Percentiles rank a stretch among this genome's conserved stretches.
phyloP scores from a whole-genome alignment of 2,113 vertebrate genomes.

The Chamaetylas fuelleborni region DNA sequence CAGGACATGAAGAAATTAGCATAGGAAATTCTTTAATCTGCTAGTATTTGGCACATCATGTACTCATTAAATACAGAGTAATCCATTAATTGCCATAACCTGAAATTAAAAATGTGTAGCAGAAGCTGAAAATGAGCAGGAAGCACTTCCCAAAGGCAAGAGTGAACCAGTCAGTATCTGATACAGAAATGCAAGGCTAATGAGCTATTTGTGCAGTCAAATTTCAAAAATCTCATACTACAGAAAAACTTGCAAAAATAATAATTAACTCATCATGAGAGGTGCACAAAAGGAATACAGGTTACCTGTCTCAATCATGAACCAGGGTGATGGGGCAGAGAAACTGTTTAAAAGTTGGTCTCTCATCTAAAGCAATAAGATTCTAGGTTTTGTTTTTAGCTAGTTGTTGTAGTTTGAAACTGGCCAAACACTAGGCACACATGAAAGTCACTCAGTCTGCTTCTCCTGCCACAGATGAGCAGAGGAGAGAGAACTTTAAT shows the following conservation, averaged over 20 bases:
- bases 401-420: not conserved
- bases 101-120: not conserved
- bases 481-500: not conserved
- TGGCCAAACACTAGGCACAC: not conserved
- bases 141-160: not conserved
- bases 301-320: not conserved
- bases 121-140: not conserved
- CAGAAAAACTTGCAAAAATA: not conserved
- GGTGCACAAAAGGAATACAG: not conserved
- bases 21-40: not conserved
- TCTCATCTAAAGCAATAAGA: not conserved
- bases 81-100: not conserved
- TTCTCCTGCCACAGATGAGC: not conserved
- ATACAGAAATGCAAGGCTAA: not conserved
- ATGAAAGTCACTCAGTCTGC: not conserved
- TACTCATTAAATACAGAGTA: not conserved
- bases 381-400: not conserved
- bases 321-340: rapidly evolving
- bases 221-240: not conserved
- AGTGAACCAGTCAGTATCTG: not conserved
- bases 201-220: not conserved
- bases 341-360: not conserved
- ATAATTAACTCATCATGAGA: not conserved
- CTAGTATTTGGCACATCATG: not conserved
- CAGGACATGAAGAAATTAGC: not conserved